phyloP scores from a whole-genome alignment of 2,113 vertebrate genomes.

The Campylomormyrus numenius region DNA sequence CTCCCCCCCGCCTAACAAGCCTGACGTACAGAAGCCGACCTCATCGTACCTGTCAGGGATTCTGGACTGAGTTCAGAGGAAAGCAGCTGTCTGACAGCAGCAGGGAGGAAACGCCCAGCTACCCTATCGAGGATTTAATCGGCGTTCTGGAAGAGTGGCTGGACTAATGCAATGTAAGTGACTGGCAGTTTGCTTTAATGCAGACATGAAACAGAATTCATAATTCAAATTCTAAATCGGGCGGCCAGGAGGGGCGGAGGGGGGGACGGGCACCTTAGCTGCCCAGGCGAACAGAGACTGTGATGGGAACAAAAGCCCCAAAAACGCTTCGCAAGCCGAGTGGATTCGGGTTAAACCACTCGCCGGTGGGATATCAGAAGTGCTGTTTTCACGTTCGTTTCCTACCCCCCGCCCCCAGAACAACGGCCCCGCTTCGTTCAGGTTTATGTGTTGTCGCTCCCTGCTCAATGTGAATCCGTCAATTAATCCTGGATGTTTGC shows the following conservation, averaged over 20 bases:
- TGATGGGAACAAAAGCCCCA: background rate
- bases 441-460: background rate
- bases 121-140: background rate
- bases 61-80: background rate
- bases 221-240: background rate
- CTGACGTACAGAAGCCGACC: background rate
- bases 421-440: background rate
- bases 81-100: background rate
- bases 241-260: background rate
- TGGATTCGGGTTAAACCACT: background rate
- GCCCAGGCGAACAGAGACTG: background rate
- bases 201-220: background rate
- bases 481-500: background rate
- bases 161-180: background rate
- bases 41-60: background rate
- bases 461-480: background rate
- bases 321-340: background rate
- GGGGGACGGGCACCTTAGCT: background rate
- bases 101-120: too few relatives aligned
- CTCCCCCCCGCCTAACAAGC: background rate
- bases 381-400: background rate
- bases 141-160: background rate
- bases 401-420: background rate
- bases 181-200: background rate
- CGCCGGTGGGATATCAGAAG: background rate